A percentile compares a stretch with the other conserved stretches of the same genome.
Evolutionary conservation across 2,888 invertebrate genomes (phyloP).

Genomic region (Drosophila meridionalis): DNA sequence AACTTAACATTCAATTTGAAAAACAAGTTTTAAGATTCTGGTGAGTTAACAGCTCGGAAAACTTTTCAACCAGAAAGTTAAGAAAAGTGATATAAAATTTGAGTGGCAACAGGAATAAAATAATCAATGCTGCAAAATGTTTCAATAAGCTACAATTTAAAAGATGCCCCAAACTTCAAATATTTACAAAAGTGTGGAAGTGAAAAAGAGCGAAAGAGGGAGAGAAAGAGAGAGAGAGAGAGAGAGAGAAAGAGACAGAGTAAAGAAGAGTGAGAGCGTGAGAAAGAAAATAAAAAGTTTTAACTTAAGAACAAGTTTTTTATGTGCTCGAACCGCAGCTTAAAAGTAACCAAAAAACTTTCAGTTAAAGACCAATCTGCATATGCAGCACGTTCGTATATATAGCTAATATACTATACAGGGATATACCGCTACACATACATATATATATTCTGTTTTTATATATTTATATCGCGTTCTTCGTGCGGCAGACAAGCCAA

Average conservation of each 20-base stretch:
- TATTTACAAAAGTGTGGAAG: slow-evolving; percentile 13
- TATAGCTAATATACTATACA: slow-evolving; percentile 1
- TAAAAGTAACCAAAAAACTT: slow-evolving; percentile 45
- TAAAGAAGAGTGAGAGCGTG: neutral
- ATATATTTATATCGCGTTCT: slow-evolving; percentile 6
- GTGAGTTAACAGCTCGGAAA: neutral
- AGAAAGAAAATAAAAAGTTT: slow-evolving; percentile 24
- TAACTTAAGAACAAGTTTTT: slow-evolving; percentile 32
- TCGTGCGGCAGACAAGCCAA: slow-evolving; percentile 43
- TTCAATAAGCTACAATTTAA: slow-evolving; percentile 20
- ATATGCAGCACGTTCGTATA: slow-evolving; percentile 14
- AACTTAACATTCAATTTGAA: neutral
- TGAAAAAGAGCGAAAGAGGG: neutral
- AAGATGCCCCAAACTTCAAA: slow-evolving; percentile 19
- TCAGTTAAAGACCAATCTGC: slow-evolving; percentile 40
- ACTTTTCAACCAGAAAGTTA: neutral
- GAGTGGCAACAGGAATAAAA: slow-evolving; percentile 9
- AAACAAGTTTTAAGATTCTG: neutral
- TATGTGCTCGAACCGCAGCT: slow-evolving; percentile 41
- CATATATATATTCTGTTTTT: slow-evolving; percentile 1
- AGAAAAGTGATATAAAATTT: slow-evolving; percentile 14
- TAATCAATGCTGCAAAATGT: slow-evolving; percentile 27
- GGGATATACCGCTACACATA: neutral
- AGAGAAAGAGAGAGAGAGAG: neutral
- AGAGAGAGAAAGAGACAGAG: neutral